A percentile compares a stretch with the other conserved stretches of the same genome.
These are phyloP conservation scores for Caenorhabditis elegans DNA, from an alignment of 1,140 invertebrate species.

Conservation along the genomic window DNA sequence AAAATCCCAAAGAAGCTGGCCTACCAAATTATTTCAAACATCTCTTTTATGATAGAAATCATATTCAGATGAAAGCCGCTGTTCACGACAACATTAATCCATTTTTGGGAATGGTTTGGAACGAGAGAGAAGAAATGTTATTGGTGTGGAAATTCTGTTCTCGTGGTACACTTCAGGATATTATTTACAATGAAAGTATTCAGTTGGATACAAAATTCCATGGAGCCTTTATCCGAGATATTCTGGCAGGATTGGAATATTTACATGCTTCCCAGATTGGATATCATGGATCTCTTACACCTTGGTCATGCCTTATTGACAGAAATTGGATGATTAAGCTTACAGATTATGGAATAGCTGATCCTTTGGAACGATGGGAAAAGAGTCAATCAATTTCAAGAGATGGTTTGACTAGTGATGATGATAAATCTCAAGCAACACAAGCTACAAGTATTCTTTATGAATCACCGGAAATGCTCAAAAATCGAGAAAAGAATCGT, in stretches of 20 bases:
- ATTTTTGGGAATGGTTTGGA: constrained; percentile 63
- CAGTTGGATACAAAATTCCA: constrained; percentile 63
- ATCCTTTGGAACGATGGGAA: constrained; percentile 63
- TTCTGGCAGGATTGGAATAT: constrained; percentile 57
- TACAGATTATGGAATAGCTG: constrained; percentile 63
- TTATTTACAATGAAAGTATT: constrained; percentile 65
- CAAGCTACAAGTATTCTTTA: constrained; percentile 54
- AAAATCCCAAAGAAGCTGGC: no score
- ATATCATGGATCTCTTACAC: constrained; percentile 62
- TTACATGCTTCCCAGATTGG: constrained; percentile 62
- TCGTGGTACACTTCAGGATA: constrained; percentile 62
- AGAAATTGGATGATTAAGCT: constrained; percentile 65
- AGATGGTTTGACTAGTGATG: constrained; percentile 51
- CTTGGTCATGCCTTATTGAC: constrained; percentile 63
- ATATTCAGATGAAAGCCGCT: constrained; percentile 56
- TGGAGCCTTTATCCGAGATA: constrained; percentile 42
- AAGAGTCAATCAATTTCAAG: constrained; percentile 56
- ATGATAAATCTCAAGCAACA: constrained; percentile 59
- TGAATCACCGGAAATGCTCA: constrained; percentile 50
- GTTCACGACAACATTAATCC: constrained; percentile 65
- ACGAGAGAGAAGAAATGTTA: constrained; percentile 64
- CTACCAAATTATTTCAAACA: no score
- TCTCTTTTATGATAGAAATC: no score
- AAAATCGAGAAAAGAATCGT: constrained; percentile 47
- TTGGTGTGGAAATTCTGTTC: constrained; percentile 66